Percentiles rank a stretch among this genome's conserved stretches.
These are phyloP conservation scores for Omphaloscelis lunosa DNA, from an alignment of 2,888 invertebrate genomes.

Conservation along the genomic window DNA sequence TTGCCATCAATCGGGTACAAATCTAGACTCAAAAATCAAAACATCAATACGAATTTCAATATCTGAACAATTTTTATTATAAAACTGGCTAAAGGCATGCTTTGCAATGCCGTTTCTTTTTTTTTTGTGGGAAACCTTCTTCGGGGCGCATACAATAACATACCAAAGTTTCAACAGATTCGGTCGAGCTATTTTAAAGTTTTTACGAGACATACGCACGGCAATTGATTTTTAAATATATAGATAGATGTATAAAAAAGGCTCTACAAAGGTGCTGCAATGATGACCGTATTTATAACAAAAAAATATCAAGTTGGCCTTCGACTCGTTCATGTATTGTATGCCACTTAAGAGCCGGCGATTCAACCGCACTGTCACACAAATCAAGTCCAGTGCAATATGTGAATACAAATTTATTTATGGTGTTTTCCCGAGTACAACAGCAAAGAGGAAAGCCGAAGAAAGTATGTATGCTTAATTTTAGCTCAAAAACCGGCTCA, in stretches of 20 bases:
- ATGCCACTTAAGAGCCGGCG: constrained; percentile 24
- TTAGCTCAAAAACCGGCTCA: background rate
- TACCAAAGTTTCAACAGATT: no score
- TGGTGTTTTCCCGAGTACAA: background rate
- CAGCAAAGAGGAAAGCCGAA: background rate
- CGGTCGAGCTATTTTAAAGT: no score
- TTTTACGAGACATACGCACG: no score
- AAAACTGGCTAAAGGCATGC: no score
- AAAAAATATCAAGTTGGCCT: constrained; percentile 29
- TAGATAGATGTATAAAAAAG: background rate
- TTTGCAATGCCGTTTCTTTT: no score
- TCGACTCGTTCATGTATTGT: constrained; percentile 42
- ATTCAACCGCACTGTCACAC: background rate
- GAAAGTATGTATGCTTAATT: background rate
- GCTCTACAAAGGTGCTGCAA: background rate
- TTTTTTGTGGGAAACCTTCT: no score
- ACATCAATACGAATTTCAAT: background rate
- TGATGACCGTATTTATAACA: constrained; percentile 12
- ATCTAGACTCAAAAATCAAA: background rate
- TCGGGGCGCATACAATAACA: no score
- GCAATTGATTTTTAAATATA: background rate
- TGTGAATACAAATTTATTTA: background rate
- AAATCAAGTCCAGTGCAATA: constrained; percentile 2
- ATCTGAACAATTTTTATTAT: background rate
- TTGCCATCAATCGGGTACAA: background rate